Evolutionary conservation across 2,888 invertebrate genomes (phyloP), one percentile per base, ranked within the genome.

Genomic region (Polyommatus iphigenia): DNA sequence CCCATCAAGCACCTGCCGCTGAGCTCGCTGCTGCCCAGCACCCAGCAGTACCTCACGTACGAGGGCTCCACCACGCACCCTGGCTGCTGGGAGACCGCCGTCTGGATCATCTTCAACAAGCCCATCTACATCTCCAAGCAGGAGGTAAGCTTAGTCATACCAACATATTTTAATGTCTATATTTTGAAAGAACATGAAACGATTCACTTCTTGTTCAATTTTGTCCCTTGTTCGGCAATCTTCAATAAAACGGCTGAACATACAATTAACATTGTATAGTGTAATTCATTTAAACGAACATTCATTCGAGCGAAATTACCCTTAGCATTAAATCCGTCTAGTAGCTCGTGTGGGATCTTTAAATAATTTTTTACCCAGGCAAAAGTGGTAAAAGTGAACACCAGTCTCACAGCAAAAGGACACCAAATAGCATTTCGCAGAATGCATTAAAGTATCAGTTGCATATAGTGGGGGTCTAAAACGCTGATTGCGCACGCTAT

Each of bases 61-160:
- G 99, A 99, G 89, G 99, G 99, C 36, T 99, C 99, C 82, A 97
- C 99, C 83, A 99, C 99, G 78, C 98, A 98, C 92, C 99, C 99
- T 10, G 98, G 99, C 76, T 99, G 99, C 92, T 98, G 99, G 97
- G 99, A 99, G 93, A 99, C 99, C n/a, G 98, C 99, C 62, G 98
- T 99, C 79, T 99, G 99, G 99, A 96, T 99, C 87, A 98, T 99
- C 86, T 96, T 99, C 91, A 99, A 99, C 94, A 99, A 98, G 91
- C 99, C 99, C 81, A 98, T 99, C 88, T 99, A 99, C 95, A 98
- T 99, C 88, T 98, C 98, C 83, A 97, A 97, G 87, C 97, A 98
- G 90, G 99, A 99, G 97, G 99, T 99, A 92, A 91, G 95, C 80
- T 62, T 10, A 24, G 7, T 24, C 59, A 7, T 8, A 3, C 8